Evolutionary conservation across 1,140 invertebrate species (phyloP).

Genomic region (Metaphire vulgaris): DNA sequence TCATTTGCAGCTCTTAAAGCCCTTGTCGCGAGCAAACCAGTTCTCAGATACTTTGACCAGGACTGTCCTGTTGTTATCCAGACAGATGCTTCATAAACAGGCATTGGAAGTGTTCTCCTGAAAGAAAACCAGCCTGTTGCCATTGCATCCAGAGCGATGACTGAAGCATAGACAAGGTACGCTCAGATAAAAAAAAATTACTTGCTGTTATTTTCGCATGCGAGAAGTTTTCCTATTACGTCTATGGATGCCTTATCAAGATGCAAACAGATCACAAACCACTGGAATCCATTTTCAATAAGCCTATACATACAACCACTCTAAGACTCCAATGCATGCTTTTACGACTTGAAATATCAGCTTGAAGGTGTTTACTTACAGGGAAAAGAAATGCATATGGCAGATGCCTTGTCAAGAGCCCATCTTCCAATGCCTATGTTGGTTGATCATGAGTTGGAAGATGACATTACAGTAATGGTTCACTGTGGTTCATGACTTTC

Average conservation of each 20-base stretch:
- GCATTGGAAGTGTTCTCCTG: conserved; percentile 49
- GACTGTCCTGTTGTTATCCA: no score
- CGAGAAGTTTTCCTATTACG: conserved; percentile 47
- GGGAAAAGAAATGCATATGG: conserved; percentile 47
- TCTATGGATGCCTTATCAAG: conserved; percentile 40
- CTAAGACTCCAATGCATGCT: no score
- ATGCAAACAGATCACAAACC: conserved; percentile 38
- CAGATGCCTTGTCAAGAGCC: no score
- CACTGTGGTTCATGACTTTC: no score
- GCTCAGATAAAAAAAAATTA: conserved; percentile 54
- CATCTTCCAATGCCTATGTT: no score
- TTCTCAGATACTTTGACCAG: conserved; percentile 36
- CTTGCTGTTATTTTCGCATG: conserved; percentile 53
- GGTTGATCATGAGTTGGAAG: no score
- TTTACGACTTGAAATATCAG: no score
- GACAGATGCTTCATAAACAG: no score
- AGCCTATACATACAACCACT: no score
- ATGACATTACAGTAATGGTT: no score
- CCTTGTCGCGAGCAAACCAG: conserved; percentile 32
- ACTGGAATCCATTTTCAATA: conserved; percentile 48
- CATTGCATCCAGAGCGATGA: conserved; percentile 51
- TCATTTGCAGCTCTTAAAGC: no score
- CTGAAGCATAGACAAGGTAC: conserved; percentile 49
- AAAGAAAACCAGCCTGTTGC: conserved; percentile 52
- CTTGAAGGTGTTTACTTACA: no score